Evolutionary conservation across 2,888 invertebrate species (phyloP).

Genomic region (Congeria kusceri): DNA sequence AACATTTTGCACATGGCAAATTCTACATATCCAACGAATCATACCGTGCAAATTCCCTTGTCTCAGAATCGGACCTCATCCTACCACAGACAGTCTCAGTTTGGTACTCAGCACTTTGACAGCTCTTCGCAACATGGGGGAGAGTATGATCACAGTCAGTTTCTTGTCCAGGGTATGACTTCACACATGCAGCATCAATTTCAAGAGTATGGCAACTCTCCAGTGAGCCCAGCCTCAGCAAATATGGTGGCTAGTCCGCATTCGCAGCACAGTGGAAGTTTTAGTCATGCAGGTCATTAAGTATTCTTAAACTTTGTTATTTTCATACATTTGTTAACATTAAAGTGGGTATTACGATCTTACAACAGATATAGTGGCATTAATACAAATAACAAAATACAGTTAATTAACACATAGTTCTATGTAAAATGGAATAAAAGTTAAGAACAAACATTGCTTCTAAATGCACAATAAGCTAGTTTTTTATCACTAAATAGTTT

Average conservation of each 20-base stretch:
- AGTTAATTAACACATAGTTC: too few relatives aligned
- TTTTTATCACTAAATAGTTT: too few relatives aligned
- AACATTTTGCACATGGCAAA: slow-evolving; percentile 83
- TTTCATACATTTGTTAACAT: too few relatives aligned
- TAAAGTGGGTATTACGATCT: too few relatives aligned
- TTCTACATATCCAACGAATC: slow-evolving; percentile 74
- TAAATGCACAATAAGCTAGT: too few relatives aligned
- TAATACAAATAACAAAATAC: too few relatives aligned
- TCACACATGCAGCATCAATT: slow-evolving; percentile 56
- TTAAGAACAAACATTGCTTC: too few relatives aligned
- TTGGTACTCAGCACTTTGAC: slow-evolving; percentile 44
- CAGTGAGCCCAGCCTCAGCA: slow-evolving; percentile 75
- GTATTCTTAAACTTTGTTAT: too few relatives aligned
- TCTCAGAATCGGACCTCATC: slow-evolving; percentile 75
- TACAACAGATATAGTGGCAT: too few relatives aligned
- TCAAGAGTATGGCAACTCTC: slow-evolving; percentile 67
- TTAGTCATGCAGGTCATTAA: neutral
- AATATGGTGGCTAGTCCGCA: slow-evolving; percentile 74
- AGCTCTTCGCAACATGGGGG: slow-evolving; percentile 31
- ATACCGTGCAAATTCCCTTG: slow-evolving; percentile 80
- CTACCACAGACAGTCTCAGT: slow-evolving; percentile 78
- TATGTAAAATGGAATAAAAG: too few relatives aligned
- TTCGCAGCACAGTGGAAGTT: slow-evolving; percentile 72
- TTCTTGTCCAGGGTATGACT: slow-evolving; percentile 21
- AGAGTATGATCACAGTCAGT: slow-evolving; percentile 35